These are phyloP conservation scores for Eupithecia vulgata DNA, from an alignment of 2,888 invertebrate genomes.

Conservation along the genomic window DNA sequence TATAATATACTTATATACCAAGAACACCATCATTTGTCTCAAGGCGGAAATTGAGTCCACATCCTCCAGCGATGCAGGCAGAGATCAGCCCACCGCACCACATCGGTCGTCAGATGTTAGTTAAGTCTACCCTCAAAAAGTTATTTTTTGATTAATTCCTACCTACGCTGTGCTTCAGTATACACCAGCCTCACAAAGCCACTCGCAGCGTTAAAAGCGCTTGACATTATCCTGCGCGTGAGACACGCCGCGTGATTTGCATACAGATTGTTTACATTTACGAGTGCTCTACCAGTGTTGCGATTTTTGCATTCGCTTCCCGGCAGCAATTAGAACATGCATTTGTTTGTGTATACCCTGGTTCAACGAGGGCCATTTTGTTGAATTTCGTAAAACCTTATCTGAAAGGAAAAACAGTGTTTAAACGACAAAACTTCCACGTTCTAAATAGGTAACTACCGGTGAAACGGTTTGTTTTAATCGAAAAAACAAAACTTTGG, in stretches of 20 bases:
- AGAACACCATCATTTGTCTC: too few species aligned
- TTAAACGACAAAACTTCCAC: not conserved
- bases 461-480: conserved; percentile 16
- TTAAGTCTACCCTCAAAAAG: too few species aligned
- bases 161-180: not conserved
- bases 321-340: conserved; percentile 28
- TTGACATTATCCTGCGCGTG: conserved; percentile 62
- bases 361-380: conserved; percentile 7
- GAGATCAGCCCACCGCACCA: too few species aligned
- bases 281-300: conserved; percentile 46
- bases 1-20: too few species aligned
- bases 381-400: conserved; percentile 4
- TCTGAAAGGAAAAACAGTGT: conserved; percentile 1
- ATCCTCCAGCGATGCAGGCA: too few species aligned
- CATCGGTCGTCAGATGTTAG: too few species aligned
- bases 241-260: conserved; percentile 66
- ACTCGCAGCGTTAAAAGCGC: conserved; percentile 44
- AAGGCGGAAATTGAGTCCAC: too few species aligned
- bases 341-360: conserved; percentile 19
- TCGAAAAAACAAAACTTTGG: conserved; percentile 18
- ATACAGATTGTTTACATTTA: conserved; percentile 71
- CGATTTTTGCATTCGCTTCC: conserved; percentile 52
- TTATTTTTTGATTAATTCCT: not conserved
- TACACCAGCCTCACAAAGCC: conserved; percentile 38
- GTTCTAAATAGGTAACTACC: not conserved